Evolutionary conservation across 1,140 invertebrate species (phyloP).

Genomic region (Mactra quadrangularis): DNA sequence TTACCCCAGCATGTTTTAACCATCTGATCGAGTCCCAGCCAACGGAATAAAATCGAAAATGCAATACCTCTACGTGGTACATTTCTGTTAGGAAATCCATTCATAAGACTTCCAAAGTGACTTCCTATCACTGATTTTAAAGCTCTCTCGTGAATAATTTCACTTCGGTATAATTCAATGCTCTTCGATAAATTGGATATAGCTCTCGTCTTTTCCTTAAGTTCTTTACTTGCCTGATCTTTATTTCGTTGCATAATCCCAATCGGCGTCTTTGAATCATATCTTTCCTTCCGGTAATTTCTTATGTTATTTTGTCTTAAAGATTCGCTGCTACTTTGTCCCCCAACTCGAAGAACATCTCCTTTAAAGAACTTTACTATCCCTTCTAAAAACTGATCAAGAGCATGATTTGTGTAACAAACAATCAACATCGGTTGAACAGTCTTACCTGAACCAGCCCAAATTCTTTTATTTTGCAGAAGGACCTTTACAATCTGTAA

Average conservation of each 20-base stretch:
- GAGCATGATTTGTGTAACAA: slow-evolving; percentile 94
- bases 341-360: slow-evolving; percentile 89
- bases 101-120: neutral
- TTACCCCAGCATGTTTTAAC: neutral
- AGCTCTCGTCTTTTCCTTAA: neutral
- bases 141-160: neutral
- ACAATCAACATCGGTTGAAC: slow-evolving; percentile 89
- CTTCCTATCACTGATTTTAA: neutral
- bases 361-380: slow-evolving; percentile 69
- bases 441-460: slow-evolving; percentile 39
- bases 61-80: no score
- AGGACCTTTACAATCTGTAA: slow-evolving; percentile 82
- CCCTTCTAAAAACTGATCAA: slow-evolving; percentile 94
- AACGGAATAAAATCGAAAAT: neutral
- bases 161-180: neutral
- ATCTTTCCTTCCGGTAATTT: neutral
- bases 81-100: neutral
- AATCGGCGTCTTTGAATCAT: neutral
- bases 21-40: neutral
- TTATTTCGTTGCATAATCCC: slow-evolving; percentile 16
- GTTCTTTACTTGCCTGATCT: neutral
- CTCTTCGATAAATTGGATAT: neutral
- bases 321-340: slow-evolving; percentile 83
- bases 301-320: slow-evolving; percentile 27
- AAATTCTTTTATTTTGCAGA: slow-evolving; percentile 76